A percentile compares a stretch with the other conserved stretches of the same genome.
phyloP scores from a whole-genome alignment of 2,113 vertebrate species.

The Cheirogaleus medius region DNA sequence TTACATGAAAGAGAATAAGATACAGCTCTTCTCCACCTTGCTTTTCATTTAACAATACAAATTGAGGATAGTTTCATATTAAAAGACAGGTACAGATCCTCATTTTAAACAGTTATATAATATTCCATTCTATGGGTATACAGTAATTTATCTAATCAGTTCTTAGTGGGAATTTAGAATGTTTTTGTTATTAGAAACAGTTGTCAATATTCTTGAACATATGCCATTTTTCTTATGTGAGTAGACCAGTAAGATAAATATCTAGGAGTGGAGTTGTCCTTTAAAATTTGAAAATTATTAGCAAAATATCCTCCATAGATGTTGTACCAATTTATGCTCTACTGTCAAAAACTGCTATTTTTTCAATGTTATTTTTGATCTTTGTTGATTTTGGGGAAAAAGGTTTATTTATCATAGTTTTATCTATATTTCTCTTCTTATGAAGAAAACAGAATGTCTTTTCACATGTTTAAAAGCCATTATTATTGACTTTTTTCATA shows the following conservation, averaged over 20 bases:
- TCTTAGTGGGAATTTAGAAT: neutral
- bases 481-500: neutral
- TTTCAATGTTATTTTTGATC: no score
- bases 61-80: neutral
- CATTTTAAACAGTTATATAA: neutral
- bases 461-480: neutral
- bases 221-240: neutral
- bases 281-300: neutral
- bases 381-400: neutral
- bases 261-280: neutral
- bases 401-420: neutral
- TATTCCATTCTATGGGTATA: neutral
- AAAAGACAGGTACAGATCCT: neutral
- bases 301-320: no score
- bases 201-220: neutral
- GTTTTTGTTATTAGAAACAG: slow-evolving; percentile 18
- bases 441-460: neutral
- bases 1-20: neutral
- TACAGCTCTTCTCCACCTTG: neutral
- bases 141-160: neutral
- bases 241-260: neutral
- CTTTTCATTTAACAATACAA: neutral
- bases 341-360: no score
- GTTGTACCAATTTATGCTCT: no score
- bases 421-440: neutral